phyloP scores from a whole-genome alignment of 2,797 vertebrate species.

The Mus spretus region DNA sequence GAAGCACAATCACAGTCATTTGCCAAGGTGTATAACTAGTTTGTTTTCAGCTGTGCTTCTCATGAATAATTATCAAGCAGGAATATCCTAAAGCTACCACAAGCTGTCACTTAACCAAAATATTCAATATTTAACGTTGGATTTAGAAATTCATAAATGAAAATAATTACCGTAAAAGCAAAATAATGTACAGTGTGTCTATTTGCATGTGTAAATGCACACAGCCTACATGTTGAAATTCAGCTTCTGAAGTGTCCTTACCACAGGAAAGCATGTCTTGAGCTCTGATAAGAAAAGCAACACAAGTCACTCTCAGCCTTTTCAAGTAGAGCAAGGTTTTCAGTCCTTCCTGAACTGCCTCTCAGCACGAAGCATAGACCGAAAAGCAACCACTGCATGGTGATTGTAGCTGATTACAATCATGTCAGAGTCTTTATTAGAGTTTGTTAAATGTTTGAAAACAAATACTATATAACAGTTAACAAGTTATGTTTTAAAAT shows the following conservation, averaged over 20 bases:
- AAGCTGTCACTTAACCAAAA: conserved; percentile 94
- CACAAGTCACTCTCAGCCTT: conserved; percentile 68
- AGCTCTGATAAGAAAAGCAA: conserved; percentile 70
- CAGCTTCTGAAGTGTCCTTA: conserved; percentile 74
- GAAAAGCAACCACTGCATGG: conserved; percentile 66
- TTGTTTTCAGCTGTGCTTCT: conserved; percentile 93
- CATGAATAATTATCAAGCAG: conserved; percentile 94
- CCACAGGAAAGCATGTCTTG: conserved; percentile 79
- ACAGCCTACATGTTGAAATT: conserved; percentile 72
- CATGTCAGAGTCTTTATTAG: conserved; percentile 83
- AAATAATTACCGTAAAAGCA: conserved; percentile 90
- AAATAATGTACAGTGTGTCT: conserved; percentile 83
- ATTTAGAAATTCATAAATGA: conserved; percentile 91
- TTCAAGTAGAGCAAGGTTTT: conserved; percentile 76
- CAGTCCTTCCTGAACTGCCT: conserved; percentile 76
- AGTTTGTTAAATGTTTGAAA: conserved; percentile 86
- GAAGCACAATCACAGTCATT: conserved; percentile 90
- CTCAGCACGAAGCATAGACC: conserved; percentile 73
- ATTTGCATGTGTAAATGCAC: conserved; percentile 78
- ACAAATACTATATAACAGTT: conserved; percentile 86
- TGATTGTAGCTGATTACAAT: conserved; percentile 74
- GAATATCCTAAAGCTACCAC: conserved; percentile 93
- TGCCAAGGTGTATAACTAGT: conserved; percentile 93
- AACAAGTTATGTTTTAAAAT: conserved; percentile 89
- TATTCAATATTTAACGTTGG: conserved; percentile 94